Evolutionary conservation across 1,140 invertebrate species (phyloP).

Genomic region (Eriosoma lanigerum): DNA sequence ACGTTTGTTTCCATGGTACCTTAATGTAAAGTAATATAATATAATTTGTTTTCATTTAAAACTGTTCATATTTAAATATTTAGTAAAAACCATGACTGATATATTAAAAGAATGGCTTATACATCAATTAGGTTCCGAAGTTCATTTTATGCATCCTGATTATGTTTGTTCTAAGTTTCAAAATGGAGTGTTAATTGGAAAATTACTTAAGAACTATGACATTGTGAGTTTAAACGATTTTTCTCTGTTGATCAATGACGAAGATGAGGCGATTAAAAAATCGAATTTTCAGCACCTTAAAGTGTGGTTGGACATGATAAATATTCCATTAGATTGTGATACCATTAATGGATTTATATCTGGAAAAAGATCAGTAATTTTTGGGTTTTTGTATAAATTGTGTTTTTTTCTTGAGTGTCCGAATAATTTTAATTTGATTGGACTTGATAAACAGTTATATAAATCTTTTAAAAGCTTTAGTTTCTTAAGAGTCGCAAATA

Average conservation of each 20-base stretch:
- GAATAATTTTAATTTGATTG: neutral
- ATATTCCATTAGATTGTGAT: conserved; percentile 2
- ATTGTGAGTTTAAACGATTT: conserved; percentile 5
- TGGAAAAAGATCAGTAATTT: neutral
- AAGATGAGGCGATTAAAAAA: neutral
- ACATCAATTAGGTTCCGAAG: conserved; percentile 13
- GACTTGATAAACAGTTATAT: neutral
- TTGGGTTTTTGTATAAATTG: conserved; percentile 28
- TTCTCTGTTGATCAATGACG: neutral
- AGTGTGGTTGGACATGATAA: conserved; percentile 5
- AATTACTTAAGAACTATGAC: conserved; percentile 25
- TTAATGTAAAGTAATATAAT: neutral
- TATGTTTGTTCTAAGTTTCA: conserved; percentile 14
- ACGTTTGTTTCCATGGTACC: neutral
- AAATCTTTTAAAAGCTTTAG: neutral
- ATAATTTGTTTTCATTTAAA: neutral
- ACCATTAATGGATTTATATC: neutral
- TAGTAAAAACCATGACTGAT: conserved; percentile 2
- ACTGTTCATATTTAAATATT: neutral
- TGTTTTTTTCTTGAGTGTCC: conserved; percentile 5
- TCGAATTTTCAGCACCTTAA: neutral
- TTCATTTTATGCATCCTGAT: neutral
- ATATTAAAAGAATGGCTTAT: conserved; percentile 31
- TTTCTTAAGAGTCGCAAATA: neutral
- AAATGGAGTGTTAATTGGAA: conserved; percentile 30